These are phyloP conservation scores for Perca flavescens DNA, from an alignment of 2,113 vertebrate genomes.

Conservation along the genomic window DNA sequence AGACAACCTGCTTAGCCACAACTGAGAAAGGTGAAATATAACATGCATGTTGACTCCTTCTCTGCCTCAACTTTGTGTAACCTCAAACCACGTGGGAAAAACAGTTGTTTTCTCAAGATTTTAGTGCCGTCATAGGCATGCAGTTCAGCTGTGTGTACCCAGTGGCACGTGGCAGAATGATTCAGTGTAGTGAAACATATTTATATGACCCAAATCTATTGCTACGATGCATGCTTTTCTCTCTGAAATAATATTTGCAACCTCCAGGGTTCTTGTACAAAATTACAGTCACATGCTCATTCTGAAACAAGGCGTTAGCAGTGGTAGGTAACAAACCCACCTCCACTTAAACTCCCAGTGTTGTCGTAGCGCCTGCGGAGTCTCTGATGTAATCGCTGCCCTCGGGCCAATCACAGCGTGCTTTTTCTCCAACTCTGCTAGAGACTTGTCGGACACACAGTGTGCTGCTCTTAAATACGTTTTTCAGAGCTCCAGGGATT, in stretches of 20 bases:
- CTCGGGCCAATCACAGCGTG: constrained; percentile 53
- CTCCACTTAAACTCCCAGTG: constrained; percentile 36
- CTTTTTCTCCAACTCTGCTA: constrained; percentile 21
- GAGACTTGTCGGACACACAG: constrained; percentile 24
- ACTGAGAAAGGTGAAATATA: not conserved
- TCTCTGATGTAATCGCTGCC: constrained; percentile 50
- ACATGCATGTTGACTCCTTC: not conserved
- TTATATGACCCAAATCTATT: constrained; percentile 12
- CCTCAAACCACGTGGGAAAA: constrained; percentile 50
- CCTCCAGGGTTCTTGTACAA: not conserved
- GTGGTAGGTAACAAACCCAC: not conserved
- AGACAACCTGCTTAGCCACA: not conserved
- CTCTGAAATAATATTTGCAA: not conserved
- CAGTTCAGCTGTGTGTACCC: not conserved
- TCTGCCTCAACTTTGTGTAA: constrained; percentile 4
- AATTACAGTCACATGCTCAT: constrained; percentile 1
- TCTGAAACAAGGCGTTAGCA: constrained; percentile 7
- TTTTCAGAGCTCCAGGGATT: constrained; percentile 15
- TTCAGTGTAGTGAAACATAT: not conserved
- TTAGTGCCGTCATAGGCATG: constrained; percentile 26
- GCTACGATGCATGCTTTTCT: not conserved
- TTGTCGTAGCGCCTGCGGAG: constrained; percentile 42
- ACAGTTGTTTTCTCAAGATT: not conserved
- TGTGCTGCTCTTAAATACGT: constrained; percentile 16
- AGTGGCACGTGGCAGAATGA: not conserved